phyloP scores from a whole-genome alignment of 1,140 invertebrate genomes.

The Calephelis nemesis region DNA sequence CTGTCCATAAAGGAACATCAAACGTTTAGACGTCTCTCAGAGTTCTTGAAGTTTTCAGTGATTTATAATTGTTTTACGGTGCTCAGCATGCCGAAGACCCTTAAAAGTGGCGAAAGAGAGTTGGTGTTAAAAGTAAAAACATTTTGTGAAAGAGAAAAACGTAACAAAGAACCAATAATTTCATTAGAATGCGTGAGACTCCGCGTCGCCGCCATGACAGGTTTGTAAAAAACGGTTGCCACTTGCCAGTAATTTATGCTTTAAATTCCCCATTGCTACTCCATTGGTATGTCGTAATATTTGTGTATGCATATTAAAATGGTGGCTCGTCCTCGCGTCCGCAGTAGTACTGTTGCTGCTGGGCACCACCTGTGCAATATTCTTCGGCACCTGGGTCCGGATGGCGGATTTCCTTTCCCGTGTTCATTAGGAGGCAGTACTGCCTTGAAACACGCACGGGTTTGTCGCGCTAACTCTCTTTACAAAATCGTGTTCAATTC shows the following conservation, averaged over 20 bases:
- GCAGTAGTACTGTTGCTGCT: constrained; percentile 84
- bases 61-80: constrained; percentile 8
- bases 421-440: too few relatives aligned
- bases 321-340: constrained; percentile 87
- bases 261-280: too few relatives aligned
- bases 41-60: constrained; percentile 8
- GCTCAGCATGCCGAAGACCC: constrained; percentile 1
- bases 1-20: too few relatives aligned
- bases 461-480: too few relatives aligned
- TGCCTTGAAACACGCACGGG: too few relatives aligned
- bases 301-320: too few relatives aligned
- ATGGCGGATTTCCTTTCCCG: too few relatives aligned
- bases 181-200: constrained; percentile 1
- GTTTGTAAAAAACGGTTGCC: too few relatives aligned
- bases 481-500: too few relatives aligned
- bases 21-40: background rate
- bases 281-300: too few relatives aligned
- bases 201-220: constrained; percentile 1
- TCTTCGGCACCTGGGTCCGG: constrained; percentile 86
- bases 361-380: constrained; percentile 85
- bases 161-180: constrained; percentile 3
- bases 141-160: constrained; percentile 7
- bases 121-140: constrained; percentile 7
- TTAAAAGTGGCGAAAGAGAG: constrained; percentile 2
- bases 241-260: too few relatives aligned